Base-by-base conservation (phyloP, 2,888 invertebrate species). In the Diogma glabrata region DNA sequence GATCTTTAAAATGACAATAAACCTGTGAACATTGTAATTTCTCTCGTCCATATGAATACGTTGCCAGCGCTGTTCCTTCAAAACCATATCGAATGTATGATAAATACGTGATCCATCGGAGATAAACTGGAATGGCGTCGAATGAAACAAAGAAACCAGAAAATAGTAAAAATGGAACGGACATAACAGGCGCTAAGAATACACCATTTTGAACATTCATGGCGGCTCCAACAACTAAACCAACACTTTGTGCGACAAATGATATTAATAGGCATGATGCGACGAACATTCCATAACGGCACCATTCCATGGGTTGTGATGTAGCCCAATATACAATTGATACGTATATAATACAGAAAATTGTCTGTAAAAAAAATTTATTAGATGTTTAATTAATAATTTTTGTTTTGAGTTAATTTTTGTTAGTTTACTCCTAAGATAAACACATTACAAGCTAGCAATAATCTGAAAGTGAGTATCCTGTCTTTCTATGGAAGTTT, bases 91-190 rank as follows among this genome's bases (percentile, higher is more conserved):
- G 77, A 62, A 95, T 92, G 71, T 94, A 95, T 1, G 93, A 93
- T 8, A 93, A 75, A 64, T 95, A 95, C 0, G 94, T 92, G 61
- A 96, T 86, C 94, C 95, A 95, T 57, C 93, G 79, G 50, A 96
- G 75, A 69, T 95, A 96, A 3, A 87, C 81, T 0, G 95, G 95
- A 64, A 96, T 95, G 2, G 94, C 92, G 67, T 93, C 90, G 72
- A 95, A 92, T 55, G 91, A 93, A 33, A 95, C 93, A 72, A 95
- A 95, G 82, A 95, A 95, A 7, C 95, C 95, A 60, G 92, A 92
- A 78, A 95, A 95, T 53, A 95, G 75, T 52, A 96, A 76, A 75
- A 96, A 92, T 28, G 95, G 95, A 45, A 95, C 94, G 2, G 90
- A 90, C 88, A 93, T 93, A 43, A 95, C 92, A 0, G 95, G 95